Percentiles rank a stretch among this genome's conserved stretches.
Evolutionary conservation across 1,140 invertebrate genomes (phyloP).

Genomic region (Steinernema feltiae): DNA sequence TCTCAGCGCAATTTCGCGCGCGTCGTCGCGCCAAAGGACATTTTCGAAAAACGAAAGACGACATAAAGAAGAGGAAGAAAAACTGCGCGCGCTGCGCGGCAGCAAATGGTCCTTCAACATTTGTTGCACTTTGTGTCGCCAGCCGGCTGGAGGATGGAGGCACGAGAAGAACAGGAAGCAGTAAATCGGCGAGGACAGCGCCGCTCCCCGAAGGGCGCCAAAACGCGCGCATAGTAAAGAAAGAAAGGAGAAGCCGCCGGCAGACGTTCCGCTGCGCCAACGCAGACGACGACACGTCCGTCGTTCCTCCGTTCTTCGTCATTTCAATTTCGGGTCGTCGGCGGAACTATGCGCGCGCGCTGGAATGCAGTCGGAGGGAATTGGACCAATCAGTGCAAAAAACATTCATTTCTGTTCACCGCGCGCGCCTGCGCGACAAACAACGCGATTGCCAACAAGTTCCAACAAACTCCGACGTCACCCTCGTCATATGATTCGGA

Average conservation of each 20-base stretch:
- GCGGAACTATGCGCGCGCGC: not conserved
- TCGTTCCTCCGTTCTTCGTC: not conserved
- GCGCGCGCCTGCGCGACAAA: not conserved
- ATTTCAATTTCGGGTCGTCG: not conserved
- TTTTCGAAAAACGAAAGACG: not conserved
- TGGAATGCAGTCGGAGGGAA: not conserved
- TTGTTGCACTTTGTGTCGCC: slow-evolving; percentile 9
- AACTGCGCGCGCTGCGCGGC: not conserved
- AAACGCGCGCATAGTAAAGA: slow-evolving; percentile 1
- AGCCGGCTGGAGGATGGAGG: not conserved
- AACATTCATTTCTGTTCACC: not conserved
- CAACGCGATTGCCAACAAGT: not conserved
- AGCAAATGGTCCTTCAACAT: slow-evolving; percentile 6
- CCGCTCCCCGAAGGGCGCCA: not conserved
- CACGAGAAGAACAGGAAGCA: not conserved
- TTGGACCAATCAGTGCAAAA: slow-evolving; percentile 15
- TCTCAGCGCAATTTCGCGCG: slow-evolving; percentile 10
- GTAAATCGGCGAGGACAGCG: not conserved
- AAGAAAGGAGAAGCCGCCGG: not conserved
- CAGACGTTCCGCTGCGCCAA: not conserved
- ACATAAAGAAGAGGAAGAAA: slow-evolving; percentile 1
- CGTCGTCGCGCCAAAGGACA: not conserved
- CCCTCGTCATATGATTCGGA: not conserved
- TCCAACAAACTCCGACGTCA: not conserved
- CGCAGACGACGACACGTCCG: not conserved